Evolutionary conservation across 37 sponge, comb jelly and placozoan species (phyloP).

Genomic region (Halisarca cf. caerulea): DNA sequence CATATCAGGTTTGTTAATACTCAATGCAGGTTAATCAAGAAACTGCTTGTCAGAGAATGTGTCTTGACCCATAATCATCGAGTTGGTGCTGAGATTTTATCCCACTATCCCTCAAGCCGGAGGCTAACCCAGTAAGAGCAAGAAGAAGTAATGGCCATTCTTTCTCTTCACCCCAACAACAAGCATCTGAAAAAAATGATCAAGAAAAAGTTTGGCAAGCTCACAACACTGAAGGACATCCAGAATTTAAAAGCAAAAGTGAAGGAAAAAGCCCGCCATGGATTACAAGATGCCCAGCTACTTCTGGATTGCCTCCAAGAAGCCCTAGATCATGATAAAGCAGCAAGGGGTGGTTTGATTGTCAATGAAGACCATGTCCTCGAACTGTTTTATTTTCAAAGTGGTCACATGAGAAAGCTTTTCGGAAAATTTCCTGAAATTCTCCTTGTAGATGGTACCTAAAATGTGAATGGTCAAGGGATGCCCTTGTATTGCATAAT

Average conservation of each 20-base stretch:
- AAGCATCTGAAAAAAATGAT: constrained; percentile 28
- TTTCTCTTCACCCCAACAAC: constrained; percentile 25
- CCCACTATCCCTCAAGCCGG: constrained; percentile 23
- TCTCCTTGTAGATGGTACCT: no score
- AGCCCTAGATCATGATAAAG: constrained; percentile 16
- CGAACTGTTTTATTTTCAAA: constrained; percentile 14
- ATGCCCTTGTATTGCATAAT: no score
- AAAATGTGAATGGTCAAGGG: no score
- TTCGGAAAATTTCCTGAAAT: no score
- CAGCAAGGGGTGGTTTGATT: constrained; percentile 19
- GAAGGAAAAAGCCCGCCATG: not conserved
- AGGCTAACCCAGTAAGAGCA: constrained; percentile 15
- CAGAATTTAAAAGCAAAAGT: constrained; percentile 30
- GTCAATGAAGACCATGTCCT: constrained; percentile 9
- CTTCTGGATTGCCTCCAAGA: constrained; percentile 20
- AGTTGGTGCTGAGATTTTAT: not conserved
- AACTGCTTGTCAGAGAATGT: constrained; percentile 14
- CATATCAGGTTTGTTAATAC: no score
- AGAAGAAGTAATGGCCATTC: not conserved
- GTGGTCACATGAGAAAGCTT: not conserved
- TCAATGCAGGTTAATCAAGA: no score
- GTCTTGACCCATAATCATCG: constrained; percentile 35
- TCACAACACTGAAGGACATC: constrained; percentile 39
- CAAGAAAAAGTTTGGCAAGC: constrained; percentile 34
- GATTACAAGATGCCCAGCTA: constrained; percentile 36